phyloP scores from a whole-genome alignment of 2,113 vertebrate genomes.

The Deroptyus accipitrinus region DNA sequence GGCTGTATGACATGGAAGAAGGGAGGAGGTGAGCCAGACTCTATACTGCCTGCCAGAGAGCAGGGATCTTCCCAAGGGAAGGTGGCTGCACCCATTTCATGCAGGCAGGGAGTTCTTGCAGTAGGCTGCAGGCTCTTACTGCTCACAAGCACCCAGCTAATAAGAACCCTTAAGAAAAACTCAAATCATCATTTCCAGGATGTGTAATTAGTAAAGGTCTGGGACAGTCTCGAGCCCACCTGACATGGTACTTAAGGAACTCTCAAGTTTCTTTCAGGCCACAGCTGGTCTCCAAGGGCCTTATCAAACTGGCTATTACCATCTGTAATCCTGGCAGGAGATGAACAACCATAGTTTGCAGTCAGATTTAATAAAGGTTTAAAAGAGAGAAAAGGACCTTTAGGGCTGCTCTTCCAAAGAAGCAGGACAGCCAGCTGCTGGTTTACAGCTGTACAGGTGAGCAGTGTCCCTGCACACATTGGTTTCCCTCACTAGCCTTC shows the following conservation, averaged over 20 bases:
- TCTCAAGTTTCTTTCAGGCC: neutral
- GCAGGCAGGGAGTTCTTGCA: neutral
- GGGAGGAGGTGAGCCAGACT: neutral
- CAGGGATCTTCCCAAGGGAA: neutral
- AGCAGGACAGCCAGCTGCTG: neutral
- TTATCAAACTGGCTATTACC: neutral
- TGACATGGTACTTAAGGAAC: neutral
- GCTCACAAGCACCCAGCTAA: neutral
- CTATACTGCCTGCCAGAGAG: rapidly evolving
- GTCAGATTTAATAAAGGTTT: neutral
- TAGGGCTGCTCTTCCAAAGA: neutral
- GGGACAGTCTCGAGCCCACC: neutral
- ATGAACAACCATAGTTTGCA: neutral
- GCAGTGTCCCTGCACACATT: rapidly evolving
- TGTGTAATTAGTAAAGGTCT: neutral
- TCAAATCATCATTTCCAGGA: neutral
- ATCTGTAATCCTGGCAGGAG: neutral
- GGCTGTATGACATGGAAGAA: neutral
- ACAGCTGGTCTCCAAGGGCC: neutral
- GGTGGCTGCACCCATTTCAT: neutral
- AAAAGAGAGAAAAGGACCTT: neutral
- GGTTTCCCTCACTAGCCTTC: neutral
- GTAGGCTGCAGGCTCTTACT: neutral
- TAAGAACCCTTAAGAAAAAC: neutral
- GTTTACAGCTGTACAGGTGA: neutral